Evolutionary conservation across 2,113 vertebrate species (phyloP).

Genomic region (Aptenodytes forsteri): DNA sequence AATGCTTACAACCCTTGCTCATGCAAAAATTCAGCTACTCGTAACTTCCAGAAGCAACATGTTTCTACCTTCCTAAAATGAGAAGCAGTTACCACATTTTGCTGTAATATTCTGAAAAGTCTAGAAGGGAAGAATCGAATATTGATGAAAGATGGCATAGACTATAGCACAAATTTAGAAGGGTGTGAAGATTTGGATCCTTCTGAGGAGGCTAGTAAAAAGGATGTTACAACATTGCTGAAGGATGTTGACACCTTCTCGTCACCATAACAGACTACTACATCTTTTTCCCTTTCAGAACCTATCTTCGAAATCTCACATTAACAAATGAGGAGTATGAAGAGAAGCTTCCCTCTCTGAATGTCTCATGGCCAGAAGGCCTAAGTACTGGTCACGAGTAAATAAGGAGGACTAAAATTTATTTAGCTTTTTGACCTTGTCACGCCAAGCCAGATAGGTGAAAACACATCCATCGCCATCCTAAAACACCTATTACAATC

Average conservation of each 20-base stretch:
- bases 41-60: not conserved
- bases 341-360: not conserved
- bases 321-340: not conserved
- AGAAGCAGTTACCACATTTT: not conserved
- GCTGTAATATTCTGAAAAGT: not conserved
- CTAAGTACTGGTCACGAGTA: not conserved
- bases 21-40: not conserved
- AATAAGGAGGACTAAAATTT: not conserved
- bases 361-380: not conserved
- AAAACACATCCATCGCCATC: not conserved
- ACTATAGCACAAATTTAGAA: not conserved
- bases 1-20: not conserved
- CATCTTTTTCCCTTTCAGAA: not conserved
- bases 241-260: not conserved
- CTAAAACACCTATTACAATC: not conserved
- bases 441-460: not conserved
- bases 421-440: not conserved
- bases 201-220: not conserved
- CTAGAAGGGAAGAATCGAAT: not conserved
- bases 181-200: not conserved
- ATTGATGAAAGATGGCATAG: not conserved
- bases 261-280: not conserved
- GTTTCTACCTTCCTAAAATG: not conserved
- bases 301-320: not conserved
- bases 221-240: not conserved